These are phyloP conservation scores for Rhingia rostrata DNA, from an alignment of 2,888 invertebrate genomes.

Conservation along the genomic window DNA sequence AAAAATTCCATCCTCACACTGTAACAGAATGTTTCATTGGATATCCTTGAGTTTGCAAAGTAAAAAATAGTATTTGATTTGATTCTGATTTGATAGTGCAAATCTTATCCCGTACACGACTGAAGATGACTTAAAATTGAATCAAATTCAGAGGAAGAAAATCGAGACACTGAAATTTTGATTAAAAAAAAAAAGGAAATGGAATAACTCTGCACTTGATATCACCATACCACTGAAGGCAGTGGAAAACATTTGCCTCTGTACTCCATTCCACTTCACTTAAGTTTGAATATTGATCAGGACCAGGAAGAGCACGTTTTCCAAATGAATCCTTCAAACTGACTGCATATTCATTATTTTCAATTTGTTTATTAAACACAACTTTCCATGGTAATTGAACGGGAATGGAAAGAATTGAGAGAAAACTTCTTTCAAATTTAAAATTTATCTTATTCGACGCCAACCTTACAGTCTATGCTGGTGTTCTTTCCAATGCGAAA, in stretches of 20 bases:
- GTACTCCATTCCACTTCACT: slow-evolving; percentile 23
- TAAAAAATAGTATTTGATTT: slow-evolving; percentile 47
- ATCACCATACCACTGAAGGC: not conserved
- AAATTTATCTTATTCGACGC: slow-evolving; percentile 38
- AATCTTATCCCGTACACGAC: slow-evolving; percentile 23
- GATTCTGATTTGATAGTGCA: slow-evolving; percentile 34
- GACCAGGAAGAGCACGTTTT: not conserved
- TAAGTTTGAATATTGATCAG: slow-evolving; percentile 35
- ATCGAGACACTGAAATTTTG: slow-evolving; percentile 30
- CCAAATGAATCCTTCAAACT: slow-evolving; percentile 33
- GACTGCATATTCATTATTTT: slow-evolving; percentile 57
- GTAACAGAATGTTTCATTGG: not conserved
- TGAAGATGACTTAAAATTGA: slow-evolving; percentile 32
- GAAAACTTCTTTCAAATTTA: slow-evolving; percentile 19
- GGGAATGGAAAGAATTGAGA: slow-evolving; percentile 11
- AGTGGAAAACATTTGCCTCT: not conserved
- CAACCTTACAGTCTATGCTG: not conserved
- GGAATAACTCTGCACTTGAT: not conserved
- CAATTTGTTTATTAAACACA: slow-evolving; percentile 48
- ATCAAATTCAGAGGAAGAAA: slow-evolving; percentile 45
- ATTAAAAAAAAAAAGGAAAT: not conserved
- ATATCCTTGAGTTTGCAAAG: slow-evolving; percentile 7
- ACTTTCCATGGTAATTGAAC: slow-evolving; percentile 32
- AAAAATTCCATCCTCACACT: slow-evolving; percentile 2
- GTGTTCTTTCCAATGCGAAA: slow-evolving; percentile 24